phyloP scores from a whole-genome alignment of 2,797 vertebrate species.

The Eulemur albifrons region DNA sequence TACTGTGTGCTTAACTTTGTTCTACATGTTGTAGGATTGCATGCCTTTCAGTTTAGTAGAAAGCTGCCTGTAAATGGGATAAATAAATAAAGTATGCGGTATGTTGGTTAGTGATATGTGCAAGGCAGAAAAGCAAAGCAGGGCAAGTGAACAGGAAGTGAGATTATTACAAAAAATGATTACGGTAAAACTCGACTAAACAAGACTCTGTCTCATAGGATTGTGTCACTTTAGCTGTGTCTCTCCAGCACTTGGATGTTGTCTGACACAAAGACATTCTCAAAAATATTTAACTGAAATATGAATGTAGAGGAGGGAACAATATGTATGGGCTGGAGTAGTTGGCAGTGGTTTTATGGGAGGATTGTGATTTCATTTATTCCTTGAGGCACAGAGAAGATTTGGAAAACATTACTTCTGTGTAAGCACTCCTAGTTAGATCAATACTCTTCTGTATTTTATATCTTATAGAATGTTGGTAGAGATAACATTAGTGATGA shows the following conservation, averaged over 20 bases:
- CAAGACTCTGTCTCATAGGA: not conserved
- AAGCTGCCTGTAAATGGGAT: not conserved
- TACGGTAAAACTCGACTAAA: not conserved
- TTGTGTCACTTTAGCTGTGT: not conserved
- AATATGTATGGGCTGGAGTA: not conserved
- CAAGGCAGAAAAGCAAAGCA: not conserved
- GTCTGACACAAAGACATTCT: not conserved
- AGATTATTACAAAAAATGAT: not conserved
- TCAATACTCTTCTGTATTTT: not conserved
- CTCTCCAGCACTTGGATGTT: not conserved
- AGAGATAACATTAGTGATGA: not conserved
- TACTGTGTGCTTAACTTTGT: not conserved
- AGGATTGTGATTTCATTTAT: constrained; percentile 16
- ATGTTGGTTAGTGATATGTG: not conserved
- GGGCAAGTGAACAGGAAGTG: not conserved
- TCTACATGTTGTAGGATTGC: not conserved
- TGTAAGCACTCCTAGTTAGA: not conserved
- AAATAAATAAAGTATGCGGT: not conserved
- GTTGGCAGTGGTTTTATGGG: not conserved
- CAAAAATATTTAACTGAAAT: not conserved
- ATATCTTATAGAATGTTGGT: not conserved
- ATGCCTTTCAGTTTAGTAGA: not conserved
- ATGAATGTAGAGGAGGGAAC: not conserved
- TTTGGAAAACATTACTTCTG: constrained; percentile 28
- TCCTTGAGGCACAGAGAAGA: not conserved